Evolutionary conservation across 2,113 vertebrate species (phyloP).

Genomic region (Mustela lutreola): DNA sequence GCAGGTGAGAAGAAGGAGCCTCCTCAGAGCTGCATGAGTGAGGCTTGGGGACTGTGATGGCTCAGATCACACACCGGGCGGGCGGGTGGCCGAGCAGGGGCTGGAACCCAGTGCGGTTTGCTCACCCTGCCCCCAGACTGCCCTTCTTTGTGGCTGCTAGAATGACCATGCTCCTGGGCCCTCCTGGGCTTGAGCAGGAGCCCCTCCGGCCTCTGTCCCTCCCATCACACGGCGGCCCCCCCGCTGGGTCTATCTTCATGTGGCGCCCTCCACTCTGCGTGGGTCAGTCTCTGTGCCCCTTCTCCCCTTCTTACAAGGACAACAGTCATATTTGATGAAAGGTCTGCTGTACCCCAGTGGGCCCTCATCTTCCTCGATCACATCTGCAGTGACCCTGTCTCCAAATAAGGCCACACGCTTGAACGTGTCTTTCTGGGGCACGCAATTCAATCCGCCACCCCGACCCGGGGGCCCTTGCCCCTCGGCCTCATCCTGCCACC

Average conservation of each 20-base stretch:
- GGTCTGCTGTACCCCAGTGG: too few relatives aligned
- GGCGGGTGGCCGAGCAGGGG: background rate
- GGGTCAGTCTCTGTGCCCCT: background rate
- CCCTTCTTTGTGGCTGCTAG: fast-evolving
- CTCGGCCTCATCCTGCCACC: background rate
- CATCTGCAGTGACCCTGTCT: background rate
- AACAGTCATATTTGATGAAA: background rate
- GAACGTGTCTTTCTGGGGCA: background rate
- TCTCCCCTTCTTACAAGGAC: background rate
- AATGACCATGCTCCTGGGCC: background rate
- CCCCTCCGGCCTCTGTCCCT: fast-evolving
- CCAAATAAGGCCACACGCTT: background rate
- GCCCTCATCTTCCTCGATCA: background rate
- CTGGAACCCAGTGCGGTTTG: background rate
- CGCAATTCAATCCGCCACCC: background rate
- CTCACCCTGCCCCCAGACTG: background rate
- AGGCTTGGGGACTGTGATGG: background rate
- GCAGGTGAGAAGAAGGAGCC: background rate
- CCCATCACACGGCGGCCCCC: fast-evolving
- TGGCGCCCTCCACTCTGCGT: background rate
- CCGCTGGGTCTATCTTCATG: too few relatives aligned
- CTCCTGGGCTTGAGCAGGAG: background rate
- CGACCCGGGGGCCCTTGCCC: background rate
- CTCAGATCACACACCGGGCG: fast-evolving
- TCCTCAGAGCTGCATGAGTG: fast-evolving